These are phyloP conservation scores for Scylla paramamosain DNA, from an alignment of 1,140 invertebrate genomes.

Conservation along the genomic window DNA sequence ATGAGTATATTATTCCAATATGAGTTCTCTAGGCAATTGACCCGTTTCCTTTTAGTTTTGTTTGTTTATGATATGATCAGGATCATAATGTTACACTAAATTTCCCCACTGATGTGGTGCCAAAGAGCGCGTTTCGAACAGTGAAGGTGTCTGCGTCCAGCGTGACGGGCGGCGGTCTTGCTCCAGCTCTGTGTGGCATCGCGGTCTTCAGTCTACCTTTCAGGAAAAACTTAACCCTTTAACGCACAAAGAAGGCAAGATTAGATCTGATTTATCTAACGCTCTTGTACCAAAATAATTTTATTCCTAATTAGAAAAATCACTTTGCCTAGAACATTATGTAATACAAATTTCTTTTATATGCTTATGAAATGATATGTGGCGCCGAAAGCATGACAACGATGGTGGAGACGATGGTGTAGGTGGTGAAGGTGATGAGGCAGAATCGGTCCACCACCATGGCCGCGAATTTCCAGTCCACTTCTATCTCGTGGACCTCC, in stretches of 20 bases:
- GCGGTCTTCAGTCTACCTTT: not conserved
- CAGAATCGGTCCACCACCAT: constrained; percentile 99
- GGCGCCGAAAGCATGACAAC: constrained; percentile 96
- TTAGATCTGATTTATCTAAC: constrained; percentile 44
- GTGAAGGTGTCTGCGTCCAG: not conserved
- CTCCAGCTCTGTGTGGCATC: not conserved
- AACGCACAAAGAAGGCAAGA: constrained; percentile 47
- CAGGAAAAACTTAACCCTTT: not conserved
- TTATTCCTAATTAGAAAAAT: constrained; percentile 56
- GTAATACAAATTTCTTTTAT: not conserved
- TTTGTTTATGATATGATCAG: not conserved
- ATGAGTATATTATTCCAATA: too few relatives aligned
- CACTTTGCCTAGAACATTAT: not conserved
- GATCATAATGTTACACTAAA: too few relatives aligned
- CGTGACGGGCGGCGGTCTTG: not conserved
- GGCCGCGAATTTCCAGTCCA: constrained; percentile 99
- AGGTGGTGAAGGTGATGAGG: constrained; percentile 97
- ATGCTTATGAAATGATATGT: constrained; percentile 87
- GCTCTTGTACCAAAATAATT: constrained; percentile 57
- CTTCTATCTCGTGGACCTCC: constrained; percentile 93
- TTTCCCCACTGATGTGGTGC: not conserved
- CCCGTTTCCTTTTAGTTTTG: not conserved
- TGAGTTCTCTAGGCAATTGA: not conserved
- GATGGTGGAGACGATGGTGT: constrained; percentile 97
- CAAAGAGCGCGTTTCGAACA: not conserved